Evolutionary conservation across 92 coral and sea anemone species (phyloP), one percentile per base, ranked within the genome.

Genomic region (Zoanthus sansibaricus): DNA sequence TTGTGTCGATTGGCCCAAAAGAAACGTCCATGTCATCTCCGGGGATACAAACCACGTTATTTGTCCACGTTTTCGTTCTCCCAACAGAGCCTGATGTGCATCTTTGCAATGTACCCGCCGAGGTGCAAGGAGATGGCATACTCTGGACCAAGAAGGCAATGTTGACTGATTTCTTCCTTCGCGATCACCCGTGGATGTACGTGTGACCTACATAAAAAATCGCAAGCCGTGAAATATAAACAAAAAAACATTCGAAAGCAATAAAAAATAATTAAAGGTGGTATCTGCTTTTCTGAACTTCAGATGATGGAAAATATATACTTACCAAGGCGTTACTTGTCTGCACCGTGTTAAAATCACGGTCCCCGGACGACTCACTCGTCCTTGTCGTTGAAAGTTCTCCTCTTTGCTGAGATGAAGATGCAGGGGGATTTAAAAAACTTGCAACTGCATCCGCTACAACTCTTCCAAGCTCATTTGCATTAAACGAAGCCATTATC

Each of bases 381-480:
- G 72, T 68, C 13, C 44, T 68, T 68, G 21, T 68, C 33, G 72
- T 20, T 14, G 70, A 62, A 8, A 62, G n/a, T 14, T 62, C 70
- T 68, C 66, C 66, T 58, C 66, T 17, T 58, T n/a, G 33, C 72
- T 68, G 32, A n/a, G 7, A 10, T 68, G 72, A 9, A 20, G 72
- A 68, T 20, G 18, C 20, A 70, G 45, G 74, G 74, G 74, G 46
- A 70, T 70, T 70, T 70, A 70, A 70, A 70, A 31, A 30, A 33
- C 74, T 32, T 30, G 74, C 44, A 70, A 70, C 74, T n/a, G 69
- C 69, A 17, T 62, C 69, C 46, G 72, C 44, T 7, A 67, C 72
- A 17, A 67, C 72, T 67, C 37, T 67, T 18, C 72, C 72, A 4
- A 75, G 48, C 59, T 75, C 79, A 45, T 45, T 75, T 75, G 79